Evolutionary conservation across 1,140 invertebrate genomes (phyloP), one percentile per base, ranked within the genome.

Genomic region (Caerostris extrusa): DNA sequence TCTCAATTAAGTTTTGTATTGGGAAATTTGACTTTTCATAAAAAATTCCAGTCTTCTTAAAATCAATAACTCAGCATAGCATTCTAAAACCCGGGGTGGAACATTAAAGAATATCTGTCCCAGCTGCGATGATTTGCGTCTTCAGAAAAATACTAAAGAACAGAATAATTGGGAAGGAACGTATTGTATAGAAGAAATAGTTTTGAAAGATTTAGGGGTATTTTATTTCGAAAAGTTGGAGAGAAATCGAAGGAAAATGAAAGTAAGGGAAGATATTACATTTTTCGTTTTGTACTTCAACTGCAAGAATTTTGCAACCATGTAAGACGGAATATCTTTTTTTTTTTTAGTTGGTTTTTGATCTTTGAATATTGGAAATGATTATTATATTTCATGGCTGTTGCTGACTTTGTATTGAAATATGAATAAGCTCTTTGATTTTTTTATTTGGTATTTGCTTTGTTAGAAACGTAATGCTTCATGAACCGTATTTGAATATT

Each of bases 71-170:
- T 34, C 69, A 19, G 69, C 14, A 5, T 83, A 12, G 81, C 53
- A 17, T 83, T 83, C 56, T 83, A 83, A 83, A 83, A 19, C 69
- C 69, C 8, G 10, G 53, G 12, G 6, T 83, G 81, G 56, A 83
- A 83, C 56, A 83, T 83, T 83, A 83, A 83, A 83, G 81, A 83
- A 83, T 83, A 83, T 19, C 69, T 71, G 81, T 56, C 53, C 81
- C 81, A 83, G 81, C 81, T 83, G 81, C 8, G 81, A 12, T 83
- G 81, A 57, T 56, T 83, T 71, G 69, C 69, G 69, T 57, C 56
- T 83, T 55, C 55, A 19, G 19, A n/a, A 50, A 19, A 10, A 34
- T 10, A 71, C 12, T 17, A 53, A n/a, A 83, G 55, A 7, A 83
- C 81, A n/a, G 6, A 56, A 57, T 83, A 83, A 83, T 83, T 83